Evolutionary conservation across 2,113 vertebrate species (phyloP), one percentile per base, ranked within the genome.

Genomic region (Antidorcas marsupialis): DNA sequence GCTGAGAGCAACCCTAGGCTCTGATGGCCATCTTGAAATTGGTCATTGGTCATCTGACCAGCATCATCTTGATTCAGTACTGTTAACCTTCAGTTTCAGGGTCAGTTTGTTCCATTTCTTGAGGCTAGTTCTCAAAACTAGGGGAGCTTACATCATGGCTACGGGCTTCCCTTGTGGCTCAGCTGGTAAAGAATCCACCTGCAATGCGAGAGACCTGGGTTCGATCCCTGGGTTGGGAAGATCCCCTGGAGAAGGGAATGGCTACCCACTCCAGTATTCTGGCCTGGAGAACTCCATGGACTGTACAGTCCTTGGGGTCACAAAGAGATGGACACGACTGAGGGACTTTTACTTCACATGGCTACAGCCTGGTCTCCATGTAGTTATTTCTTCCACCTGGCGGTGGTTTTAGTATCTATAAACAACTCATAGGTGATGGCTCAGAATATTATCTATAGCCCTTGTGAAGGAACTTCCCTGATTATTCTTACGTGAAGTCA

Each of bases 161-260:
- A 39, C 0, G 0, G n/a, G n/a, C 67, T 71, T 71, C 19, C 19
- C 67, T 39, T 12, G n/a, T 23, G 19, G n/a, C 19, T 71, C 67
- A 71, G n/a, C 67, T 39, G n/a, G 67, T 39, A 71, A 39, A 23
- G 19, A 39, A 71, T 39, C 67, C 2, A 0, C 19, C 67, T 39
- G n/a, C n/a, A 39, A 39, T 71, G 67, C 0, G 0, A 10, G 67
- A 39, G n/a, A 36, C 2, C 19, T 39, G n/a, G n/a, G n/a, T 71
- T 39, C 6, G 21, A 3, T 12, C n/a, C n/a, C 67, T 36, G n/a
- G 67, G 19, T 39, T 71, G 67, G n/a, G 67, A 71, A 71, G 67
- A 71, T 39, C n/a, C n/a, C 67, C 67, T 39, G 19, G n/a, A 71
- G n/a, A 39, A 71, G n/a, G 10, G 33, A 39, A 71, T 0, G 1